phyloP scores from a whole-genome alignment of 2,888 invertebrate genomes.

The Eilema caniola region DNA sequence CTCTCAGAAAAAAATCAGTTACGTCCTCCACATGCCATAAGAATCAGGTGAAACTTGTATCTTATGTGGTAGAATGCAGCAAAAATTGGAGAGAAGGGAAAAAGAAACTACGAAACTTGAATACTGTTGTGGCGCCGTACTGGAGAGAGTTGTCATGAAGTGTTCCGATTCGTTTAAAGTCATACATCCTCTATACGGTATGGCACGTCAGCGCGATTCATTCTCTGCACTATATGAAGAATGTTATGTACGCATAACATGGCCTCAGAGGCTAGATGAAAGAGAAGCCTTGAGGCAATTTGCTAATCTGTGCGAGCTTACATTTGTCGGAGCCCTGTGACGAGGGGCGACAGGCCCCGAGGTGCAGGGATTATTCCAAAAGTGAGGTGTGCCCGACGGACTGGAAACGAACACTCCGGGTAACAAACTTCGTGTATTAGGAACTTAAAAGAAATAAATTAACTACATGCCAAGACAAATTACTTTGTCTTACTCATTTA shows the following conservation, averaged over 20 bases:
- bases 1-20: no score
- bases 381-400: neutral
- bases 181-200: neutral
- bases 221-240: neutral
- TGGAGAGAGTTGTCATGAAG: no score
- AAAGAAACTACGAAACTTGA: no score
- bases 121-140: no score
- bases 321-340: slow-evolving; percentile 24
- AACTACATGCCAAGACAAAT: neutral
- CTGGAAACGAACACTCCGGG: neutral
- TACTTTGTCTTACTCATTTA: no score
- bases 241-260: neutral
- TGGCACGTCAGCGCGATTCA: neutral
- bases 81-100: no score
- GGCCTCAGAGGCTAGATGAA: slow-evolving; percentile 31
- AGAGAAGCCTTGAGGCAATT: slow-evolving; percentile 36
- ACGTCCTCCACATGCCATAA: no score
- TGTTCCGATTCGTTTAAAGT: no score
- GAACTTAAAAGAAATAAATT: neutral
- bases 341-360: slow-evolving; percentile 37
- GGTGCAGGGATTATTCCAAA: slow-evolving; percentile 19
- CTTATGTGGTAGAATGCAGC: no score
- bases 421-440: neutral
- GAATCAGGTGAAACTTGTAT: no score
- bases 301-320: slow-evolving; percentile 29